Conservation (phyloP, 2,888 invertebrate genomes). For the Polyploca ridens region DNA sequence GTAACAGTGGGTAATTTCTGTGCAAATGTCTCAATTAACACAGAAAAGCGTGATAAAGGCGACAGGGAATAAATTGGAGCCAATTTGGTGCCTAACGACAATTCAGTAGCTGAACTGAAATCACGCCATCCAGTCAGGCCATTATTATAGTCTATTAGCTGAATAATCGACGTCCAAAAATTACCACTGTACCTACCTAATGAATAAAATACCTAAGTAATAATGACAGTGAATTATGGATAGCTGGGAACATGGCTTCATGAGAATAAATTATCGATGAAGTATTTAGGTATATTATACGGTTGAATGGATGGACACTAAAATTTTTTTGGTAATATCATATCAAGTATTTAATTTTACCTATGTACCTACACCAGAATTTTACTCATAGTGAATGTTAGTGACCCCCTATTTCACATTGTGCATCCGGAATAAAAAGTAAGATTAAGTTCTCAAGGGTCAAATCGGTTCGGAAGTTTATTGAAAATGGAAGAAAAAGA, state of each 20-base stretch:
- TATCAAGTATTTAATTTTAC: no score
- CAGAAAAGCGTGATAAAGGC: slow-evolving; percentile 67
- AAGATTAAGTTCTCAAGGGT: no score
- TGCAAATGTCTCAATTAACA: slow-evolving; percentile 78
- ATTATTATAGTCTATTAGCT: slow-evolving; percentile 47
- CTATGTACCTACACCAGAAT: no score
- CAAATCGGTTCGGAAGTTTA: no score
- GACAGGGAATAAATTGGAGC: slow-evolving; percentile 66
- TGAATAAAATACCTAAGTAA: slow-evolving; percentile 30
- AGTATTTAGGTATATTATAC: not conserved
- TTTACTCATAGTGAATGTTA: not conserved
- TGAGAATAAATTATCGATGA: slow-evolving; percentile 7
- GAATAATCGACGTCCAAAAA: slow-evolving; percentile 42
- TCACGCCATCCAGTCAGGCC: slow-evolving; percentile 34
- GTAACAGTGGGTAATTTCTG: slow-evolving; percentile 58
- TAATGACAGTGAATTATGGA: slow-evolving; percentile 25
- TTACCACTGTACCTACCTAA: slow-evolving; percentile 27
- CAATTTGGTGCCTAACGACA: slow-evolving; percentile 64
- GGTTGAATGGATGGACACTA: not conserved
- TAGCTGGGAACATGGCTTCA: slow-evolving; percentile 3
- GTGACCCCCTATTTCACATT: not conserved
- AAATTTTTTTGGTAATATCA: no score
- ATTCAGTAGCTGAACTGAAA: slow-evolving; percentile 57
- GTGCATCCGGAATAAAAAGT: not conserved
- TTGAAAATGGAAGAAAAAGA: no score